A percentile compares a stretch with the other conserved stretches of the same genome.
These are phyloP conservation scores for Scophthalmus maximus DNA, from an alignment of 2,113 vertebrate species.

Conservation along the genomic window DNA sequence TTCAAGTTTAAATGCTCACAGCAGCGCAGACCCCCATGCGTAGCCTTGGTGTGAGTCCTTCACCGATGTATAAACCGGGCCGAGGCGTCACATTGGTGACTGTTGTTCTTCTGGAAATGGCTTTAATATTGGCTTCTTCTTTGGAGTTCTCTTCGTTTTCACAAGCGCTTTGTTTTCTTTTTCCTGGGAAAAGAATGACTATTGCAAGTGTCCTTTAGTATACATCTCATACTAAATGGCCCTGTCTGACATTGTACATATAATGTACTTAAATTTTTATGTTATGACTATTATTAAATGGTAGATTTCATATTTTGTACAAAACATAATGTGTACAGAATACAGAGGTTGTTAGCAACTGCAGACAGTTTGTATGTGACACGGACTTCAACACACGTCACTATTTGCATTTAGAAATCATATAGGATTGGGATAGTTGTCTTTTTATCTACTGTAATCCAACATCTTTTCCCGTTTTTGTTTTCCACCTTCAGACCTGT, in stretches of 20 bases:
- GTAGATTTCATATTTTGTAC: conserved; percentile 99
- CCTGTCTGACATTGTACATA: conserved; percentile 98
- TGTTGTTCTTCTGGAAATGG: conserved; percentile 87
- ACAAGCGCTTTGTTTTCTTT: conserved; percentile 76
- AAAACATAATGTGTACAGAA: conserved; percentile 94
- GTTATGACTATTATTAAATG: conserved; percentile 97
- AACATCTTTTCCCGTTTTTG: conserved; percentile 57
- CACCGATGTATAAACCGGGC: neutral
- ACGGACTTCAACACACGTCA: conserved; percentile 74
- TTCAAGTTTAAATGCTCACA: too few species aligned
- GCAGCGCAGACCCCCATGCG: too few species aligned
- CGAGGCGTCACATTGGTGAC: conserved; percentile 73
- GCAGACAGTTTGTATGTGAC: conserved; percentile 76
- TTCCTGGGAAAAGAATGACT: conserved; percentile 78
- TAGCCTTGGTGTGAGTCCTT: neutral
- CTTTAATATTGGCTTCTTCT: conserved; percentile 83
- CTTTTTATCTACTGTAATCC: conserved; percentile 77
- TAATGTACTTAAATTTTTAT: conserved; percentile 95
- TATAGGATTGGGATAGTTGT: conserved; percentile 72
- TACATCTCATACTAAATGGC: conserved; percentile 88
- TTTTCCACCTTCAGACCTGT: conserved; percentile 70
- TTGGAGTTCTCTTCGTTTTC: conserved; percentile 75
- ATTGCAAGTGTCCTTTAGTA: conserved; percentile 94
- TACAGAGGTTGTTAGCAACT: conserved; percentile 80
- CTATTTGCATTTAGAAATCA: conserved; percentile 74